These are phyloP conservation scores for Pterocles gutturalis DNA, from an alignment of 2,113 vertebrate genomes.

Conservation along the genomic window DNA sequence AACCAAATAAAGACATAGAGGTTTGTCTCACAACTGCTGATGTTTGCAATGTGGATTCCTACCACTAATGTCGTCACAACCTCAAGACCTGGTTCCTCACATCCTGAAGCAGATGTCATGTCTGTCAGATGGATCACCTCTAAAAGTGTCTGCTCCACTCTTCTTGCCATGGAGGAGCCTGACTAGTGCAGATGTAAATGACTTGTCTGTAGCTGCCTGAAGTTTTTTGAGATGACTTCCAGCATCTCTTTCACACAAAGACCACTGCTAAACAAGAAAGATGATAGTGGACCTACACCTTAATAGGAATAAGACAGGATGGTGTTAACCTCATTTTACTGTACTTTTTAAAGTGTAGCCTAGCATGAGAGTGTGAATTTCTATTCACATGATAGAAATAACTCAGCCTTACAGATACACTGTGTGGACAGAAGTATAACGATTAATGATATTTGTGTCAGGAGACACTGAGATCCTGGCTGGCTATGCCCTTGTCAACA, in stretches of 20 bases:
- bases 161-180: not conserved
- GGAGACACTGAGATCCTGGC: not conserved
- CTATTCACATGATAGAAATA: not conserved
- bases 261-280: not conserved
- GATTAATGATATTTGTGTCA: not conserved
- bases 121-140: not conserved
- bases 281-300: not conserved
- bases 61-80: fast-evolving
- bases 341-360: not conserved
- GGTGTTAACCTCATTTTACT: not conserved
- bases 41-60: not conserved
- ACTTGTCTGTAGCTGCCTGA: not conserved
- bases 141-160: not conserved
- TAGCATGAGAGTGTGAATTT: not conserved
- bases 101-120: not conserved
- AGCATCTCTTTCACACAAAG: not conserved
- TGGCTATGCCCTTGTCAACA: not conserved
- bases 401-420: not conserved
- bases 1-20: not conserved
- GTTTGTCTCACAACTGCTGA: not conserved
- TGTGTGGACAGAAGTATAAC: not conserved
- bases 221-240: not conserved
- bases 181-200: not conserved
- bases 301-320: not conserved
- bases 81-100: not conserved